These are phyloP conservation scores for Pachypeltis micranthus DNA, from an alignment of 1,140 invertebrate genomes.

Conservation along the genomic window DNA sequence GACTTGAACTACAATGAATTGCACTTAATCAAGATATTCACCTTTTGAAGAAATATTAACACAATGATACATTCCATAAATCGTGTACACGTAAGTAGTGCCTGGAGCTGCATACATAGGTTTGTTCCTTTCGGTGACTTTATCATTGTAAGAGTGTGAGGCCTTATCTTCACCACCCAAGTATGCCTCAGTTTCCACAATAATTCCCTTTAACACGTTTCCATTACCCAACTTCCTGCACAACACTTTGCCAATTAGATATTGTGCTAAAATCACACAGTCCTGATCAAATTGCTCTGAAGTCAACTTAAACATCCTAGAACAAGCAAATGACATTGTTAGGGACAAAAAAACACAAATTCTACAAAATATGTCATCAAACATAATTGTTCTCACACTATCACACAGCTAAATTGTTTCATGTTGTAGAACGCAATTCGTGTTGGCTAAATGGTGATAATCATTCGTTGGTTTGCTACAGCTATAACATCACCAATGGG, in stretches of 20 bases:
- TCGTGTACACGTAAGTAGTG: slow-evolving; percentile 68
- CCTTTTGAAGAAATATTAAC: slow-evolving; percentile 68
- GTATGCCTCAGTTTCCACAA: slow-evolving; percentile 73
- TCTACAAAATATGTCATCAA: too few species aligned
- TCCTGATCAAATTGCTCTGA: slow-evolving; percentile 35
- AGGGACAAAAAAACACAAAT: too few species aligned
- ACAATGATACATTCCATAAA: slow-evolving; percentile 73
- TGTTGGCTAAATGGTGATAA: too few species aligned
- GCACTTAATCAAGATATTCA: too few species aligned
- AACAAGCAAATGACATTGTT: too few species aligned
- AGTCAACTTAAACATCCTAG: too few species aligned
- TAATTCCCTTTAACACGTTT: slow-evolving; percentile 40
- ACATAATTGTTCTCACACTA: too few species aligned
- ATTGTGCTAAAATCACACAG: slow-evolving; percentile 48
- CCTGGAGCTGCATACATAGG: slow-evolving; percentile 72
- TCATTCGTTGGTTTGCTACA: too few species aligned
- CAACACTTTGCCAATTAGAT: slow-evolving; percentile 45
- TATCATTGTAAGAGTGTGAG: slow-evolving; percentile 55
- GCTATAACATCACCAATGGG: too few species aligned
- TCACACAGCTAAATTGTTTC: too few species aligned
- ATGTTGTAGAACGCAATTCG: too few species aligned
- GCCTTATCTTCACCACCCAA: slow-evolving; percentile 57
- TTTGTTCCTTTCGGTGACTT: slow-evolving; percentile 50
- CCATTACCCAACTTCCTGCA: slow-evolving; percentile 35
- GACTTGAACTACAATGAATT: too few species aligned